Percentiles rank a stretch among this genome's conserved stretches.
Conservation (phyloP, 2,888 invertebrate genomes). For the Ophraella communa region DNA sequence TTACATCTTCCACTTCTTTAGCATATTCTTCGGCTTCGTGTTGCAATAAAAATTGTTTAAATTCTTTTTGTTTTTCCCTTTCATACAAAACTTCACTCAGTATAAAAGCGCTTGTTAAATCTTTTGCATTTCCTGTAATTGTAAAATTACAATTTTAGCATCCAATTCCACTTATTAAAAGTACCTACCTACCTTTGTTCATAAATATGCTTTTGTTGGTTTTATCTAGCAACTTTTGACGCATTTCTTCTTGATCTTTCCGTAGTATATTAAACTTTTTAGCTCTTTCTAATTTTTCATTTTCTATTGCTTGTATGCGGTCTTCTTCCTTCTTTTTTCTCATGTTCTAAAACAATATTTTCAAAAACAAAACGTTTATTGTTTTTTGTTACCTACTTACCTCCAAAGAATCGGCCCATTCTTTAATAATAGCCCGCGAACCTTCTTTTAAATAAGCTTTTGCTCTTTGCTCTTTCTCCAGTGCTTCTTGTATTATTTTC, state of each 20-base stretch:
- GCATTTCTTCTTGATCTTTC: conserved; percentile 45
- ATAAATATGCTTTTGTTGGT: conserved; percentile 49
- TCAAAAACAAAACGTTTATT: neutral
- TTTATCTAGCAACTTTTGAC: conserved; percentile 48
- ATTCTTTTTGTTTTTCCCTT: conserved; percentile 53
- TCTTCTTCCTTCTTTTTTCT: conserved; percentile 46
- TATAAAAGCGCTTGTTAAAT: conserved; percentile 51
- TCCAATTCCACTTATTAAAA: neutral
- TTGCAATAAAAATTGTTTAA: conserved; percentile 49
- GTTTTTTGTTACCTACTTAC: conserved; percentile 39
- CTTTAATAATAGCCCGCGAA: conserved; percentile 58
- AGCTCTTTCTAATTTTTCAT: conserved; percentile 43
- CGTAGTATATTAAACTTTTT: conserved; percentile 38
- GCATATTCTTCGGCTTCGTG: conserved; percentile 45
- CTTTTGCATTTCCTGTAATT: conserved; percentile 48
- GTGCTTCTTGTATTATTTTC: conserved; percentile 45
- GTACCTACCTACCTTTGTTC: conserved; percentile 9
- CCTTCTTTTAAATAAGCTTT: conserved; percentile 57
- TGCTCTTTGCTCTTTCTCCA: conserved; percentile 55
- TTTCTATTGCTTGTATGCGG: conserved; percentile 34
- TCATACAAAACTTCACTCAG: conserved; percentile 52
- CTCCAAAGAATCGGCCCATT: conserved; percentile 60
- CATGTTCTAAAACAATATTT: conserved; percentile 41
- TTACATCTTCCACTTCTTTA: conserved; percentile 39
- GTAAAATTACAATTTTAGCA: neutral